Conservation (phyloP, 2,888 invertebrate species). For the Beris morrisii region DNA sequence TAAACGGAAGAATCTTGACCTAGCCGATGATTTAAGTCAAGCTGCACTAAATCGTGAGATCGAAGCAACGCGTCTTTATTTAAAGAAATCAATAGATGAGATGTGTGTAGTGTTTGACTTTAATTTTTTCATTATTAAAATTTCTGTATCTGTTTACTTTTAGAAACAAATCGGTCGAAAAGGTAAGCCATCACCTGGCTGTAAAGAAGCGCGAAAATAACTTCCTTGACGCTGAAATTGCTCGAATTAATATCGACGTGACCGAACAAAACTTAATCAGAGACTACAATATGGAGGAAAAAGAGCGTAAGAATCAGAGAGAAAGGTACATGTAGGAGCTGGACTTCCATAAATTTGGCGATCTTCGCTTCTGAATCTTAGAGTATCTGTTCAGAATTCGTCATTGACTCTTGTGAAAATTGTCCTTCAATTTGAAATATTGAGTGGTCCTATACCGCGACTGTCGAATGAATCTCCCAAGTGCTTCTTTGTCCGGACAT, state of each 20-base stretch:
- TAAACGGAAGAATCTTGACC: constrained; percentile 59
- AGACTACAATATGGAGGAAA: constrained; percentile 50
- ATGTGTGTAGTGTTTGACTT: constrained; percentile 32
- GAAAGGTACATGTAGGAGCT: constrained; percentile 44
- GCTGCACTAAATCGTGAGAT: constrained; percentile 35
- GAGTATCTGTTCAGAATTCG: no score
- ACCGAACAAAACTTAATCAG: constrained; percentile 46
- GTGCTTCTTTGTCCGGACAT: no score
- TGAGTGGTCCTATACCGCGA: no score
- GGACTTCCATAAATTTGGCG: not conserved
- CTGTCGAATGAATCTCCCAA: no score
- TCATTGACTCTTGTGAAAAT: no score
- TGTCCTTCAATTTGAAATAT: no score
- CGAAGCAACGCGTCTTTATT: constrained; percentile 30
- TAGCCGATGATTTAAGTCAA: constrained; percentile 51
- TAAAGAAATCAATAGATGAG: constrained; percentile 34
- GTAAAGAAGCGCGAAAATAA: constrained; percentile 46
- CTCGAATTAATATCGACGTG: constrained; percentile 48
- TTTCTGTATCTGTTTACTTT: constrained; percentile 10
- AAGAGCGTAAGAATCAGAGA: constrained; percentile 45
- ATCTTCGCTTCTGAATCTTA: not conserved
- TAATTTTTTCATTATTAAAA: not conserved
- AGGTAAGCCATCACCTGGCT: constrained; percentile 42
- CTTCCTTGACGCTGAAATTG: constrained; percentile 47
- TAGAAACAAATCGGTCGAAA: constrained; percentile 46